Evolutionary conservation across 1,140 invertebrate species (phyloP).

Genomic region (Solenopsis fugax): DNA sequence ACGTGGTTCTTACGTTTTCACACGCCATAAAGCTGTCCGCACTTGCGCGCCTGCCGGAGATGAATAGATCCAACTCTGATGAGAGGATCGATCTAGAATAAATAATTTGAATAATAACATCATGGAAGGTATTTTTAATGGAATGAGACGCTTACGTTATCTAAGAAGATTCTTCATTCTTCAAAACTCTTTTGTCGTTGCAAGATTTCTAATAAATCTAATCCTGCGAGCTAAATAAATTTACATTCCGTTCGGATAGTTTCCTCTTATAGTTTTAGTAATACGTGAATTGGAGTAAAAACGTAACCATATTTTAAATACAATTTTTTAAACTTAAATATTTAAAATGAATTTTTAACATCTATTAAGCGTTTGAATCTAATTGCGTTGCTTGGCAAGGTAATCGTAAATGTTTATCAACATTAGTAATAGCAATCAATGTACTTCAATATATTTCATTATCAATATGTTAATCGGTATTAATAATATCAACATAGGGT

Average conservation of each 20-base stretch:
- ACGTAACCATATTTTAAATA: no score
- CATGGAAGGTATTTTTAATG: background rate
- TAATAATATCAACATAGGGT: background rate
- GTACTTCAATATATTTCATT: background rate
- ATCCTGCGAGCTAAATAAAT: background rate
- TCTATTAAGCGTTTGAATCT: no score
- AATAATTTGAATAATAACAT: constrained; percentile 41
- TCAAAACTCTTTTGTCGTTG: background rate
- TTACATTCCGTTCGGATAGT: background rate
- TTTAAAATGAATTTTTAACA: no score
- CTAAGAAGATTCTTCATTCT: background rate
- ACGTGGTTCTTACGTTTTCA: constrained; percentile 81
- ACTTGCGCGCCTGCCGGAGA: constrained; percentile 66
- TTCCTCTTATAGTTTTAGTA: background rate
- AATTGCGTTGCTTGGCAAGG: background rate
- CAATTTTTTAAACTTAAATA: no score
- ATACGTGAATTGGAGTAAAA: background rate
- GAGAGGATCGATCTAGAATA: constrained; percentile 38
- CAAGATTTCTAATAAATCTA: background rate
- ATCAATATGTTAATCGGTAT: background rate
- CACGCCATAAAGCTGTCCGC: constrained; percentile 82
- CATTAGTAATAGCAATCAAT: no score
- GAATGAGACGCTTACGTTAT: background rate
- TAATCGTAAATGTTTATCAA: background rate
- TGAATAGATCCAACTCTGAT: constrained; percentile 48